Base-by-base conservation (phyloP, 2,113 vertebrate species). In the Vulpes ferrilata region DNA sequence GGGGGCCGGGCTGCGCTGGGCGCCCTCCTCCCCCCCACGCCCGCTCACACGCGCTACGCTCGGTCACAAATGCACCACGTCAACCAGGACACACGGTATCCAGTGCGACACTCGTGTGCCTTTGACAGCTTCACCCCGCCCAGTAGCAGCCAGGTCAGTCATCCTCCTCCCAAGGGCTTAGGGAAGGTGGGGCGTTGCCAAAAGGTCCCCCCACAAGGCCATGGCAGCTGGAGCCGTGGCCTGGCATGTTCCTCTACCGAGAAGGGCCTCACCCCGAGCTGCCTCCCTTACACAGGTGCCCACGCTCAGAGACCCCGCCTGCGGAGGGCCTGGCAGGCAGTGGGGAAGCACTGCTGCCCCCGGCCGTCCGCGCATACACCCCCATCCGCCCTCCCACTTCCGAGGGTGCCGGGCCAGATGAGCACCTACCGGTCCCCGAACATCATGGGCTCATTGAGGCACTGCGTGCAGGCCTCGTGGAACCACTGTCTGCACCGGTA, bases 391-490 rank as follows among this genome's bases (percentile, higher is more conserved):
- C 16, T 19, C 7, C 25, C 1, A 59, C 17, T 9, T 23, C 4
- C 11, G 4, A 83, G 83, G 35, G 67, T 22, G 43, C 20, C 20
- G 1, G 38, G 8, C 11, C 81, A 38, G 84, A 67, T 2, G 3
- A 92, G 88, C 80, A 98, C 98, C 0, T 98, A 99, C 99, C 99
- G 98, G 98, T 99, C 99, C 89, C 99, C 99, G 0, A 99, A 99
- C 99, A 99, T 99, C 99, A 99, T 99, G 97, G 99, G 98, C 86
- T 99, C 99, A 0, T 99, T 99, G 92, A 99, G 99, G 98, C 99
- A 99, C 98, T 99, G 99, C 2, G 99, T 99, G 60, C 99, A 99
- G n/a, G 99, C 99, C 93, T 99, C 99, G 0, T 99, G 99, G 98
- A 99, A 99, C 99, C 99, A 99, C 98, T 99, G 99, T 82, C 99